Base-by-base conservation (phyloP, 2,113 vertebrate species). In the Taurulus bubalis region DNA sequence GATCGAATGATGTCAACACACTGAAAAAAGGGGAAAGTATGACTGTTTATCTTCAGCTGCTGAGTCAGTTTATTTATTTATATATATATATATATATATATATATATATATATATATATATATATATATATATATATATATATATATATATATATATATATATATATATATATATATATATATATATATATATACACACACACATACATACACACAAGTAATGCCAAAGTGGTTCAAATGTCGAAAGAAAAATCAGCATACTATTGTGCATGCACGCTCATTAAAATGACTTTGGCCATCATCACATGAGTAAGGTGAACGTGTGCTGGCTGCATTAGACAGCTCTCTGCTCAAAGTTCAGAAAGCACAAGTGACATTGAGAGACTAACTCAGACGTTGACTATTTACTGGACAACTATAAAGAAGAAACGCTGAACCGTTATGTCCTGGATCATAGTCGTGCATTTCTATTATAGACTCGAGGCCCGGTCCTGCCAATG, bases 291-390 rank as follows among this genome's bases (percentile, higher is more conserved):
- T 38, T 65, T 42, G 15, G 59, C 36, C n/a, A 53, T 38, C 71
- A 62, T 20, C 49, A 75, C 22, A 66, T 67, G 49, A 60, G 74
- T 32, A 55, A 70, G 22, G 47, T 30, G 67, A 85, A 80, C 70
- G 24, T 2, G 18, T 71, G 60, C 55, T 20, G 51, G 66, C 42
- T n/a, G n/a, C n/a, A n/a, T n/a, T n/a, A n/a, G n/a, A n/a, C n/a
- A n/a, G n/a, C n/a, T n/a, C n/a, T n/a, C n/a, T n/a, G n/a, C n/a
- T n/a, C n/a, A n/a, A n/a, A n/a, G n/a, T n/a, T n/a, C n/a, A 78
- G 74, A 81, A 71, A 73, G 59, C 30, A 6, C 47, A 32, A 22
- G 28, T 26, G 5, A 71, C 26, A 71, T 15, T 7, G 30, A 67
- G 45, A 76, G 68, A 30, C 6, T 6, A 55, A 63, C 53, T 56